Percentiles rank a stretch among this genome's conserved stretches.
Conservation (phyloP, 2,113 vertebrate genomes). For the Otis tarda region DNA sequence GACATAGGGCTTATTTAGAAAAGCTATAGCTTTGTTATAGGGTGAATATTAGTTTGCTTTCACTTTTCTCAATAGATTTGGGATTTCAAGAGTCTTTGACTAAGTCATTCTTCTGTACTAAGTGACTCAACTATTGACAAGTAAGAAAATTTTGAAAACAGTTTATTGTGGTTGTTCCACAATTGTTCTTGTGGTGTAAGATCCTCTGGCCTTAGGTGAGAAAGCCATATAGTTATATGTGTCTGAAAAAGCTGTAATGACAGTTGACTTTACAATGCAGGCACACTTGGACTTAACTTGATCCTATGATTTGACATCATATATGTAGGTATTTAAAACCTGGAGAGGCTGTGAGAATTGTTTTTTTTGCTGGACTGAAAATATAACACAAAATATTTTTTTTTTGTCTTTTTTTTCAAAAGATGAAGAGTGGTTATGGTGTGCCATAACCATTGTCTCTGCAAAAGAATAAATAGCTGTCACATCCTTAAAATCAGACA, state of each 20-base stretch:
- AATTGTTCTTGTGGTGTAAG: neutral
- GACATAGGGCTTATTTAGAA: neutral
- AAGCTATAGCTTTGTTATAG: neutral
- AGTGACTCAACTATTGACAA: neutral
- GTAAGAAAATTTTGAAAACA: neutral
- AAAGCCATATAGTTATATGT: neutral
- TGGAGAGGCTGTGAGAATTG: neutral
- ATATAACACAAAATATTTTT: neutral
- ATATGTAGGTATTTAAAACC: neutral
- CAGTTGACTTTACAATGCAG: neutral
- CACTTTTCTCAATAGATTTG: neutral
- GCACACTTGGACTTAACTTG: neutral
- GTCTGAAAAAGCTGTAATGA: neutral
- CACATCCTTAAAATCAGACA: neutral
- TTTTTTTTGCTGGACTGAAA: neutral
- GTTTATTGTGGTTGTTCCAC: neutral
- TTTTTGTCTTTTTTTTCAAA: neutral
- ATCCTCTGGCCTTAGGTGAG: neutral
- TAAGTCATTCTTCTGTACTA: neutral
- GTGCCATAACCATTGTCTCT: neutral
- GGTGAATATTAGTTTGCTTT: accelerated
- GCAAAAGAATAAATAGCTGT: neutral
- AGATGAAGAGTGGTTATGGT: neutral
- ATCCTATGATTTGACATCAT: neutral
- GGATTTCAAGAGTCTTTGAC: neutral